Percentiles rank a stretch among this genome's conserved stretches.
These are phyloP conservation scores for Rissa tridactyla DNA, from an alignment of 2,113 vertebrate species.

Conservation along the genomic window DNA sequence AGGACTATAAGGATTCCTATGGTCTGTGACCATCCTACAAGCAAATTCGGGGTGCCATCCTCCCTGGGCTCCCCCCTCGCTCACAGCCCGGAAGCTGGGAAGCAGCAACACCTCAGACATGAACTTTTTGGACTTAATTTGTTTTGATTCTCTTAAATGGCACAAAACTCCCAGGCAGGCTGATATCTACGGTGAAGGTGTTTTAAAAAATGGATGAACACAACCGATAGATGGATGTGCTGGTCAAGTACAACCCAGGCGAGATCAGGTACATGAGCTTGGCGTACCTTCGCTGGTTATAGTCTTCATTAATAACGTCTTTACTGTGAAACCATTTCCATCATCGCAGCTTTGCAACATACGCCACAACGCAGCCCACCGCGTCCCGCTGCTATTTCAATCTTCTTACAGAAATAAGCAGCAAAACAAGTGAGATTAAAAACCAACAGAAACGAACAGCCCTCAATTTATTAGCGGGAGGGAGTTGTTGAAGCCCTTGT, in stretches of 20 bases:
- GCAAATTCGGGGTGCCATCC: fast-evolving
- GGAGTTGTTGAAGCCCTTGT: neutral
- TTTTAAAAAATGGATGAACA: neutral
- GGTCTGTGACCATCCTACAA: fast-evolving
- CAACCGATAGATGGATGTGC: neutral
- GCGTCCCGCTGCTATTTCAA: neutral
- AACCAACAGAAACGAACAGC: neutral
- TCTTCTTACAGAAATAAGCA: neutral
- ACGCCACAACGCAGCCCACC: neutral
- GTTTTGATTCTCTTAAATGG: neutral
- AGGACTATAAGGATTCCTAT: fast-evolving
- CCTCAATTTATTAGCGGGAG: neutral
- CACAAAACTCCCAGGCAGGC: neutral
- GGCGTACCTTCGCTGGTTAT: neutral
- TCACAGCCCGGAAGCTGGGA: neutral
- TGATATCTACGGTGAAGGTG: neutral
- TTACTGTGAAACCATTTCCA: neutral
- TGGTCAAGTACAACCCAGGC: neutral
- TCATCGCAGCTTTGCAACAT: fast-evolving
- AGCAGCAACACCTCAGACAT: neutral
- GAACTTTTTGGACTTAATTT: neutral
- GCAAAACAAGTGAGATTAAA: neutral
- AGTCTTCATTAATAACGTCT: neutral
- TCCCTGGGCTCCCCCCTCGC: fast-evolving
- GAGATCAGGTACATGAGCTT: neutral